These are phyloP conservation scores for Heterodera schachtii DNA, from an alignment of 1,140 invertebrate species.

Conservation along the genomic window DNA sequence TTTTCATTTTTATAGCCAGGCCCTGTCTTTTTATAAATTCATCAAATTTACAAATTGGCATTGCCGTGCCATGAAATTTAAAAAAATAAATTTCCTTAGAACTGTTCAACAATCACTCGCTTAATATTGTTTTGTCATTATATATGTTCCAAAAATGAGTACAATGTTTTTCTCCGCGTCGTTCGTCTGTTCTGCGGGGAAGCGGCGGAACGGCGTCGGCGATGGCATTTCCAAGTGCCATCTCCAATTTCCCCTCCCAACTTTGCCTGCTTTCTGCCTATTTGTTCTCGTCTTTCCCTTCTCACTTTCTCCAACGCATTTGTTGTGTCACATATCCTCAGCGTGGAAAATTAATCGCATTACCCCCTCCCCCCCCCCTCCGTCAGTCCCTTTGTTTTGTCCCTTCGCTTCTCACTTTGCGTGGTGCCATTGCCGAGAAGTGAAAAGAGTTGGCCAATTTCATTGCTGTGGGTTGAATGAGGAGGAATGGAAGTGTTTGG, in stretches of 20 bases:
- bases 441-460: neutral
- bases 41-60: too few species aligned
- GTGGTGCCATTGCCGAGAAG: neutral
- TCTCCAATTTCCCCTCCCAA: neutral
- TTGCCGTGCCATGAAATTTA: too few species aligned
- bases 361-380: slow-evolving; percentile 1
- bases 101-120: too few species aligned
- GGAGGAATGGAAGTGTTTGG: neutral
- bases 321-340: neutral
- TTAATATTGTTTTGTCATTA: too few species aligned
- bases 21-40: too few species aligned
- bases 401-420: neutral
- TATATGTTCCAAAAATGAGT: too few species aligned
- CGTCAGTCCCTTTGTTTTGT: neutral
- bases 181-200: too few species aligned
- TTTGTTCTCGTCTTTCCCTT: neutral
- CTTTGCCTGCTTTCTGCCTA: neutral
- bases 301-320: neutral
- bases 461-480: neutral
- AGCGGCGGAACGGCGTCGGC: neutral
- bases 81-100: too few species aligned
- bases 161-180: too few species aligned
- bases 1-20: too few species aligned
- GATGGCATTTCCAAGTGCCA: neutral
- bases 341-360: slow-evolving; percentile 13